Base-by-base conservation (phyloP, 2,113 vertebrate species). In the Chloropsis cyanopogon region DNA sequence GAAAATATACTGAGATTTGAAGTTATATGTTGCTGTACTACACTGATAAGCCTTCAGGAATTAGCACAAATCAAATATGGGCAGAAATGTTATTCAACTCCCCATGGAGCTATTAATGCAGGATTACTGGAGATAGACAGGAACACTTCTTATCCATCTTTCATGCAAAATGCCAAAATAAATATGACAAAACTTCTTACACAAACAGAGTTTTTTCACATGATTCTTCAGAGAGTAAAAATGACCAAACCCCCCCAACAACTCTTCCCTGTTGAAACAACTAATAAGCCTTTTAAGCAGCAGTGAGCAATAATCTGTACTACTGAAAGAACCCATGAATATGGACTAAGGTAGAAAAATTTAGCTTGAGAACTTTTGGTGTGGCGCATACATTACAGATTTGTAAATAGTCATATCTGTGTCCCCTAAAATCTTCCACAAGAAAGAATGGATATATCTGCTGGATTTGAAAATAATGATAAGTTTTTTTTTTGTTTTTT, bases 41-140 rank as follows among this genome's bases (percentile, higher is more conserved):
- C 50, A 42, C 82, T 88, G 95, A 97, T 94, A 96, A 95, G 93
- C 50, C 76, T 93, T 86, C 68, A 90, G 68, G 60, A 95, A 97
- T 93, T 88, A 94, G 52, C 75, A 78, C 2, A 0, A 96, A 81
- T 71, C 64, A 90, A 95, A 95, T 35, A 72, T 0, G 0, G 24
- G 50, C 75, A 86, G 47, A 76, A 95, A 83, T 41, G 52, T 83
- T 92, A 70, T 70, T 93, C 44, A 90, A 4, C 41, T 96, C 87
- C 71, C 82, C 33, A 29, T 1, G 5, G 82, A 88, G 54, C 82
- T 93, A 71, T 93, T 94, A 90, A 86, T 46, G 60, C 33, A 66
- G 42, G 53, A 93, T 78, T 96, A 86, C 33, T 96, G 31, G 20
- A 94, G 56, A 92, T 46, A 88, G 13, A 78, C 60, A 88, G 68